Evolutionary conservation across 37 sponge, comb jelly and placozoan genomes (phyloP), one percentile per base, ranked within the genome.

Genomic region (Bolinopsis microptera): DNA sequence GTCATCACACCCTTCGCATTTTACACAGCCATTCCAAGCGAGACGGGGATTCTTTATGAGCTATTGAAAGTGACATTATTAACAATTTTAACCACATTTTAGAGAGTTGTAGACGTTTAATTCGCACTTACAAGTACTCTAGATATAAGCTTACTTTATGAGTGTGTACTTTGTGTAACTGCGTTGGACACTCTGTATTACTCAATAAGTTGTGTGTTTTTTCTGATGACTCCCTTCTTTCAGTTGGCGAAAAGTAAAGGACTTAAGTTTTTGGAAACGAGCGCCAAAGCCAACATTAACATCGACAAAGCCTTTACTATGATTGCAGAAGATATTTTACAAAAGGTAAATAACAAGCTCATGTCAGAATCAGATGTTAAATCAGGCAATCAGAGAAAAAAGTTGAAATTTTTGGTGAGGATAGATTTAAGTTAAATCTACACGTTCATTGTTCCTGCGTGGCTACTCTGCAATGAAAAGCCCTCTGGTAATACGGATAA

Each of bases 181-280:
- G n/a, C n/a, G n/a, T n/a, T n/a, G n/a, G n/a, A n/a, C n/a, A n/a
- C n/a, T n/a, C n/a, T n/a, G n/a, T n/a, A n/a, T n/a, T n/a, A n/a
- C n/a, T n/a, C n/a, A n/a, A n/a, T n/a, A n/a, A n/a, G n/a, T n/a
- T n/a, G n/a, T n/a, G n/a, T n/a, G n/a, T n/a, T n/a, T n/a, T n/a
- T n/a, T n/a, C n/a, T 48, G 61, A 48, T 48, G 9, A 70, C 74
- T 26, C 30, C 24, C 83, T 23, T 32, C 30, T 36, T 18, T 23
- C 76, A 67, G 69, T 48, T 97, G 80, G 98, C 98, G 5, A 40
- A 76, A 30, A 94, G 68, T 68, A 95, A 95, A n/a, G 93, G 90
- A 36, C 94, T 97, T 13, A 93, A 94, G 22, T 96, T 96, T 68
- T 36, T 96, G 92, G 98, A 97, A 61, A 97, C 98, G 69, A 96